phyloP scores from a whole-genome alignment of 1,140 invertebrate genomes.

The Magallana angulata region DNA sequence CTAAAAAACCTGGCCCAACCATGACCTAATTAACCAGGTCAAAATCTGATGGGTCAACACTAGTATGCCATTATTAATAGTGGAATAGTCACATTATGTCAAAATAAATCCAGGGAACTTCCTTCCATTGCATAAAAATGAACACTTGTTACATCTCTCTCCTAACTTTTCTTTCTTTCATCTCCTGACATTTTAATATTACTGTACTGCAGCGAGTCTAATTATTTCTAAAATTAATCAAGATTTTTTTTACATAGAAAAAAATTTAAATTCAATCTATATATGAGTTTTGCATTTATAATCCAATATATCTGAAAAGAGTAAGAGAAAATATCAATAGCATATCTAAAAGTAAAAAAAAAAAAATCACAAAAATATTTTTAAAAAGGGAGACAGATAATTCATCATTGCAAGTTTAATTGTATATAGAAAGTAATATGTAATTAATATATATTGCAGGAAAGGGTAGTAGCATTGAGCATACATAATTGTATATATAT shows the following conservation, averaged over 20 bases:
- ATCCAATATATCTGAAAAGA: too few relatives aligned
- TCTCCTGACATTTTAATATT: too few relatives aligned
- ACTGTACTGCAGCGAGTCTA: too few relatives aligned
- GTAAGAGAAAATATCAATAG: too few relatives aligned
- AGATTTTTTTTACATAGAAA: too few relatives aligned
- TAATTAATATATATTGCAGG: not conserved
- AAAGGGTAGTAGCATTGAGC: not conserved
- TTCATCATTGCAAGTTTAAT: not conserved
- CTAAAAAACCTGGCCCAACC: not conserved
- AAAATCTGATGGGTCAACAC: not conserved
- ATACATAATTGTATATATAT: not conserved
- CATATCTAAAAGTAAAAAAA: too few relatives aligned
- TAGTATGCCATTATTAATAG: not conserved
- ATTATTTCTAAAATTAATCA: too few relatives aligned
- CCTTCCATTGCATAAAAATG: not conserved
- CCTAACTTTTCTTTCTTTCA: too few relatives aligned
- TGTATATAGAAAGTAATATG: not conserved
- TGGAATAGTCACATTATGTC: not conserved
- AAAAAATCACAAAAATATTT: not conserved
- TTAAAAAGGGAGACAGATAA: conserved; percentile 13
- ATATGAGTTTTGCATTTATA: too few relatives aligned
- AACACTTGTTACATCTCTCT: not conserved
- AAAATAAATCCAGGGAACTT: not conserved
- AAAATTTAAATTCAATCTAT: too few relatives aligned
- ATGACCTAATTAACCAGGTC: not conserved